phyloP scores from a whole-genome alignment of 2,888 invertebrate genomes.

The Aleiodes alternator region DNA sequence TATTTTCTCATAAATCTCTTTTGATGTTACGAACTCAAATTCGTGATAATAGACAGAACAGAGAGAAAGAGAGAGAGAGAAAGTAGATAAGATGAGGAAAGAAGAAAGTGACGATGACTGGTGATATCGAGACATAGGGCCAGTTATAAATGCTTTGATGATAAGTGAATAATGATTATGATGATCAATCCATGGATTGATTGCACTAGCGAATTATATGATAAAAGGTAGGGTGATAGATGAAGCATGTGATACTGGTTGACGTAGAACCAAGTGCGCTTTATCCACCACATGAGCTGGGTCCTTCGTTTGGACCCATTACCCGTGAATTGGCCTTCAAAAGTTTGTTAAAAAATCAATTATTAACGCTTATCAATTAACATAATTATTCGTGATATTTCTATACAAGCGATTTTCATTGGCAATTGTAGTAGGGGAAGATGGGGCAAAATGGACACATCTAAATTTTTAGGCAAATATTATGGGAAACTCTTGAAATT shows the following conservation, averaged over 20 bases:
- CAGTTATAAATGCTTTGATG: slow-evolving; percentile 35
- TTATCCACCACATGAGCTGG: slow-evolving; percentile 52
- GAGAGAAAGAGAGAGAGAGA: slow-evolving; percentile 18
- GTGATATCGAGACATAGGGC: slow-evolving; percentile 31
- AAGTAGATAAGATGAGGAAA: slow-evolving; percentile 4
- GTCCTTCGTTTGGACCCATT: slow-evolving; percentile 58
- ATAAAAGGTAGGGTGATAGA: slow-evolving; percentile 36
- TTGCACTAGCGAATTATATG: slow-evolving; percentile 46
- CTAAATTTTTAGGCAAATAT: no score
- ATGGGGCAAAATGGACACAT: no score
- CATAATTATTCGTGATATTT: no score
- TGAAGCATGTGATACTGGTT: slow-evolving; percentile 50
- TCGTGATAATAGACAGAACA: slow-evolving; percentile 42
- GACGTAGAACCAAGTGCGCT: slow-evolving; percentile 60
- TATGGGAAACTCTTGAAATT: no score
- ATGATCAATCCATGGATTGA: slow-evolving; percentile 41
- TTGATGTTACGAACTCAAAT: not conserved
- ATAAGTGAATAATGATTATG: slow-evolving; percentile 15
- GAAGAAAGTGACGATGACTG: slow-evolving; percentile 25
- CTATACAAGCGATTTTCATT: no score
- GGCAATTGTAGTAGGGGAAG: no score
- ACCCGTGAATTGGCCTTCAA: slow-evolving; percentile 62
- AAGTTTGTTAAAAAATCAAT: slow-evolving; percentile 7
- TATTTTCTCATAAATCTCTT: slow-evolving; percentile 28
- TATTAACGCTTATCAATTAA: not conserved